Evolutionary conservation across 1,140 invertebrate genomes (phyloP), one percentile per base, ranked within the genome.

Genomic region (Mylabris phalerata): DNA sequence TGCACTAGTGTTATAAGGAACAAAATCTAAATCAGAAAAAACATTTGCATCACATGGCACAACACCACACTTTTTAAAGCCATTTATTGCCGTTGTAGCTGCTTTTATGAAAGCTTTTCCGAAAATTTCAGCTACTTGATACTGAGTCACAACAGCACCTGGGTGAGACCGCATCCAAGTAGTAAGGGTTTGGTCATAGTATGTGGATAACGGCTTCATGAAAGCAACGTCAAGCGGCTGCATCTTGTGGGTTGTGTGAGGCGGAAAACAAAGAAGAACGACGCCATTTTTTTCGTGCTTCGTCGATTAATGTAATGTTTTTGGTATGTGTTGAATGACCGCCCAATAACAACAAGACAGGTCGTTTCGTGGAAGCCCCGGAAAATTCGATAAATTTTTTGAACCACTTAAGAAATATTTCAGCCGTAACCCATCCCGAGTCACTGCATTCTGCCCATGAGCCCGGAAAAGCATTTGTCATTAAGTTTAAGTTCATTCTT

Each of bases 211-310:
- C 43, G 69, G 67, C 25, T 47, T 46, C 63, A 70, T 72, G 48
- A 75, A 63, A n/a, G 52, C 41, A 6, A 70, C 62, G 61, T 76
- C 72, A 7, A 75, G 52, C n/a, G 74, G 73, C 51, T 76, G 72
- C 13, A 76, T 41, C 11, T 63, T 43, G 59, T 75, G 71, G 1
- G 67, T 72, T 26, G 48, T 57, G 55, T 76, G 73, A 3, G 73
- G 66, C 42, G 73, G 69, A 25, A 75, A 63, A 46, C 46, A 71
- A 24, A 72, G 26, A 10, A 74, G 48, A 19, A 66, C 46, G 10
- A 68, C 55, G 42, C 65, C 45, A 46, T 71, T 69, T 48, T n/a
- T 64, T 48, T 48, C 63, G 43, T 2, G 67, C 67, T 13, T 48
- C 13, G 26, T 66, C 41, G 38, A 72, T 67, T 6, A 67, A 47